Evolutionary conservation across 2,888 invertebrate genomes (phyloP).

Genomic region (Ennomos erosarius): DNA sequence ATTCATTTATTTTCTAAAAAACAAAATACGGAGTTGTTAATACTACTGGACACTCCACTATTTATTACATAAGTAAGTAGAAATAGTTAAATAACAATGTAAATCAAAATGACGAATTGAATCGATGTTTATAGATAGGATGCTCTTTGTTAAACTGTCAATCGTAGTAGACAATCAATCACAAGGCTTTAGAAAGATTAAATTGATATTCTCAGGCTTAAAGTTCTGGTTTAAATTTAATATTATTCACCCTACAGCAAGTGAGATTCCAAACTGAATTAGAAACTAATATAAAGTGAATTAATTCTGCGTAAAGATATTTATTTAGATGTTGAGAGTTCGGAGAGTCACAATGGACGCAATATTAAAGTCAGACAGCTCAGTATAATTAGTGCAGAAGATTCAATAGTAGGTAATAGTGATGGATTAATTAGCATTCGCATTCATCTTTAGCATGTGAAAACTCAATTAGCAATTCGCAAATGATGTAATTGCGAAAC

Average conservation of each 20-base stretch:
- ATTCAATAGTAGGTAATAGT: too few species aligned
- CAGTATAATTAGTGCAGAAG: too few species aligned
- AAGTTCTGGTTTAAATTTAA: conserved; percentile 25
- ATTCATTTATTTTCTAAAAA: too few species aligned
- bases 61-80: background rate
- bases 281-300: conserved; percentile 22
- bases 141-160: conserved; percentile 27
- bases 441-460: too few species aligned
- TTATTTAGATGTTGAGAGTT: conserved; percentile 1
- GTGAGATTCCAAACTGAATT: conserved; percentile 20
- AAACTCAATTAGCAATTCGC: too few species aligned
- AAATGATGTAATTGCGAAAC: too few species aligned
- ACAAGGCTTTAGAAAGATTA: conserved; percentile 21
- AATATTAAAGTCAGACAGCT: too few species aligned
- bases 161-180: conserved; percentile 28
- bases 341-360: background rate
- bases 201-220: conserved; percentile 25
- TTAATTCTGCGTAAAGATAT: conserved; percentile 15
- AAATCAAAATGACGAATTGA: conserved; percentile 7
- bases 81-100: background rate
- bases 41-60: too few species aligned
- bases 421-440: too few species aligned
- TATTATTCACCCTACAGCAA: conserved; percentile 12
- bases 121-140: conserved; percentile 9
- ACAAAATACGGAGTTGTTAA: too few species aligned